Percentiles rank a stretch among this genome's conserved stretches.
Conservation (phyloP, 2,113 vertebrate species). For the Oplegnathus fasciatus region DNA sequence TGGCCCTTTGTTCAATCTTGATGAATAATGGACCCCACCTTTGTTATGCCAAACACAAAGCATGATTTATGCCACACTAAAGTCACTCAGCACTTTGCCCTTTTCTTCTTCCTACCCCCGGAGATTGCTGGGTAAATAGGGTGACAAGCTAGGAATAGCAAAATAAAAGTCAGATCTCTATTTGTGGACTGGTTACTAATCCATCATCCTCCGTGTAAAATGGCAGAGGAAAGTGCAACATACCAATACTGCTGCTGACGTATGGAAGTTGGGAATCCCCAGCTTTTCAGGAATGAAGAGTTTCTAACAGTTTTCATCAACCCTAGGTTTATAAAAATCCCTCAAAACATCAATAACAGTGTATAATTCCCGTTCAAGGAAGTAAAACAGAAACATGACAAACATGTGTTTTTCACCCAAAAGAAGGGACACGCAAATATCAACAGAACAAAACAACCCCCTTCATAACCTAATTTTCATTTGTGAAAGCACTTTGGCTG, state of each 20-base stretch:
- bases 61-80: slow-evolving; percentile 69
- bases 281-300: background rate
- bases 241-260: background rate
- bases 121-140: slow-evolving; percentile 53
- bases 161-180: slow-evolving; percentile 46
- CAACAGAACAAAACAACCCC: background rate
- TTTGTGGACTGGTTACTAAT: slow-evolving; percentile 28
- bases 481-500: background rate
- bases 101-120: slow-evolving; percentile 54
- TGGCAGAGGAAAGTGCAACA: background rate
- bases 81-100: slow-evolving; percentile 61
- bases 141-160: slow-evolving; percentile 33
- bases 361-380: background rate
- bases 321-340: background rate
- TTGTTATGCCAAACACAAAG: slow-evolving; percentile 68
- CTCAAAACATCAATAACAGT: background rate
- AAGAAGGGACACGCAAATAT: background rate
- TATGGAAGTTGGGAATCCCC: too few relatives aligned
- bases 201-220: slow-evolving; percentile 36
- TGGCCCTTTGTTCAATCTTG: slow-evolving; percentile 61
- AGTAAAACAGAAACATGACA: background rate
- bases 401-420: background rate
- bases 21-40: slow-evolving; percentile 69
- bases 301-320: slow-evolving; percentile 12
- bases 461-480: background rate